phyloP scores from a whole-genome alignment of 53 echinoderm and acorn worm species.

The Paelopatides confundens region DNA sequence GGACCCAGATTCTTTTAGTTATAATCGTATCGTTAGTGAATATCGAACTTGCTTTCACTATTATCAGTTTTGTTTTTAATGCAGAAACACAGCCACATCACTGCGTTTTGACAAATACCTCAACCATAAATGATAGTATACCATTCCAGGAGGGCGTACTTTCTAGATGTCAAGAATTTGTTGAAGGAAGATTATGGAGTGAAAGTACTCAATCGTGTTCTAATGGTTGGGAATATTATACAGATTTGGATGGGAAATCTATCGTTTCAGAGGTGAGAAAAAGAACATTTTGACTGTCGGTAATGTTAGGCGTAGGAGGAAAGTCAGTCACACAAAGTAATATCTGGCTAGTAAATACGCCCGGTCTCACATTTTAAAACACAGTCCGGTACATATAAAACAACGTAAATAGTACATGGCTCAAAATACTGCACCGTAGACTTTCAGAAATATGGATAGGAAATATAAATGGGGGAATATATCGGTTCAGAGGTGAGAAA shows the following conservation, averaged over 20 bases:
- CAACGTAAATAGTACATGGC: no score
- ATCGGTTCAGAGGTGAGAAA: no score
- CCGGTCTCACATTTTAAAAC: background rate
- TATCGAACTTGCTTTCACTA: background rate
- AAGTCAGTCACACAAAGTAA: no score
- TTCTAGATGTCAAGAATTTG: background rate
- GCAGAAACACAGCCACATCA: constrained; percentile 7
- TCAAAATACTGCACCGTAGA: background rate
- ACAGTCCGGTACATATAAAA: no score
- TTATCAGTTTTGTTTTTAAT: background rate
- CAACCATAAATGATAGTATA: background rate
- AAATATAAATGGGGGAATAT: background rate
- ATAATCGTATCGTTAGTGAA: background rate
- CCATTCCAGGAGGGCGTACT: background rate
- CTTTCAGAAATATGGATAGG: background rate
- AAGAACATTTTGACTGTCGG: no score
- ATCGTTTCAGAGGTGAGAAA: background rate
- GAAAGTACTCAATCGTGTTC: background rate
- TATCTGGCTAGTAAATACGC: background rate
- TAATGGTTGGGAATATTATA: constrained; percentile 1
- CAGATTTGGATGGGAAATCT: background rate
- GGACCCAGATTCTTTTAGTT: background rate
- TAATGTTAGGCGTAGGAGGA: no score
- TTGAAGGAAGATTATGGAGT: background rate
- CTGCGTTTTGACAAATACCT: background rate